Conservation (phyloP, 2,888 invertebrate genomes). For the Mycalesis mineus region DNA sequence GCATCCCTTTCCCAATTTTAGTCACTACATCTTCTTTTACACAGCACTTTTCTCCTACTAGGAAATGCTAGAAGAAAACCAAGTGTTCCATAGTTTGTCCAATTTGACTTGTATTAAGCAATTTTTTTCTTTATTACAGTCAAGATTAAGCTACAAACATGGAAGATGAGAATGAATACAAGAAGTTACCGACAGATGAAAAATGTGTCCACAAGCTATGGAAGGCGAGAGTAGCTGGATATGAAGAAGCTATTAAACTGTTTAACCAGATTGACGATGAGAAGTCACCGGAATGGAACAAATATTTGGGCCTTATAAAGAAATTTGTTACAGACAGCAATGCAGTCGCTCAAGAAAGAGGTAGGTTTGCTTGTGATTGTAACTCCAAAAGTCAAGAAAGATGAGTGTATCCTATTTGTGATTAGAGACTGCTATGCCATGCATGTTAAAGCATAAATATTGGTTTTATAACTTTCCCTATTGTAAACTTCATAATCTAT, state of each 20-base stretch:
- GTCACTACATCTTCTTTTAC: too few species aligned
- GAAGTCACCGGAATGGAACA: constrained; percentile 95
- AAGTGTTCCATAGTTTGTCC: too few species aligned
- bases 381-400: too few species aligned
- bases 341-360: constrained; percentile 97
- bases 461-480: too few species aligned
- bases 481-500: too few species aligned
- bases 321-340: constrained; percentile 97
- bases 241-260: constrained; percentile 93
- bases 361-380: constrained; percentile 47
- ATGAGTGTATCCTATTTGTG: too few species aligned
- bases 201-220: constrained; percentile 95
- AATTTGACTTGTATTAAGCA: too few species aligned
- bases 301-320: constrained; percentile 92
- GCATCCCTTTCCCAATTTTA: too few species aligned
- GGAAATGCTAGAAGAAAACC: too few species aligned
- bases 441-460: too few species aligned
- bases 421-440: too few species aligned
- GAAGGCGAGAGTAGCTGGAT: constrained; percentile 96
- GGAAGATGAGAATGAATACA: constrained; percentile 92
- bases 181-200: constrained; percentile 92
- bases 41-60: too few species aligned
- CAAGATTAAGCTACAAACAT: constrained; percentile 62
- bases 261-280: constrained; percentile 94
- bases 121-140: constrained; percentile 12